Evolutionary conservation across 2,888 invertebrate genomes (phyloP).

Genomic region (Campoletis raptor): DNA sequence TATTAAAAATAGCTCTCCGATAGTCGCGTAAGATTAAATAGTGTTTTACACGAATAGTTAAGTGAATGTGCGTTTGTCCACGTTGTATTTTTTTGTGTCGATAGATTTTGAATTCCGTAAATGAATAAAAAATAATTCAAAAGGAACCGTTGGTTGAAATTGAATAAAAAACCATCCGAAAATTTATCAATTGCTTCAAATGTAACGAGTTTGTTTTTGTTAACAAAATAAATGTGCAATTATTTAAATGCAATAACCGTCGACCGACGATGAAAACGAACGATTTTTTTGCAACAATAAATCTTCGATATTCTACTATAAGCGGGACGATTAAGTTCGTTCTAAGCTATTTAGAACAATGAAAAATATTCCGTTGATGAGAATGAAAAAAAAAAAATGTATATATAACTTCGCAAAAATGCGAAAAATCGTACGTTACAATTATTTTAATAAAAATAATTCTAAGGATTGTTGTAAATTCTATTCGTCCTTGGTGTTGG

Average conservation of each 20-base stretch:
- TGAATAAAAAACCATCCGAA: background rate
- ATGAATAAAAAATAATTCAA: background rate
- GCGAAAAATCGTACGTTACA: constrained; percentile 1
- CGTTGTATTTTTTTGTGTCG: background rate
- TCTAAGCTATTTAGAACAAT: background rate
- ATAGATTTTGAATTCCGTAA: background rate
- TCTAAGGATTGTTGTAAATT: background rate
- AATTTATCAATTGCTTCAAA: background rate
- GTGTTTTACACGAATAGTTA: constrained; percentile 33
- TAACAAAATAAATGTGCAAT: background rate
- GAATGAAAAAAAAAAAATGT: background rate
- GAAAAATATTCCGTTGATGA: background rate
- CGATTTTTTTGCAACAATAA: background rate
- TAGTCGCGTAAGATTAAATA: constrained; percentile 35
- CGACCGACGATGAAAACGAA: background rate
- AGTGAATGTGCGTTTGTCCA: constrained; percentile 30
- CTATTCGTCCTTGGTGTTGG: constrained; percentile 1
- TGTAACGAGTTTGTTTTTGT: background rate
- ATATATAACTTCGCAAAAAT: constrained; percentile 1
- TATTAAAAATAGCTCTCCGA: constrained; percentile 29
- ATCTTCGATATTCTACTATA: background rate
- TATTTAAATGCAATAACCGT: background rate
- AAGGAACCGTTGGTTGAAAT: background rate
- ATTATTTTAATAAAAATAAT: background rate
- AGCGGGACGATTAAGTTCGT: background rate